phyloP scores from a whole-genome alignment of 2,888 invertebrate genomes.

The Ophion ventricosus region DNA sequence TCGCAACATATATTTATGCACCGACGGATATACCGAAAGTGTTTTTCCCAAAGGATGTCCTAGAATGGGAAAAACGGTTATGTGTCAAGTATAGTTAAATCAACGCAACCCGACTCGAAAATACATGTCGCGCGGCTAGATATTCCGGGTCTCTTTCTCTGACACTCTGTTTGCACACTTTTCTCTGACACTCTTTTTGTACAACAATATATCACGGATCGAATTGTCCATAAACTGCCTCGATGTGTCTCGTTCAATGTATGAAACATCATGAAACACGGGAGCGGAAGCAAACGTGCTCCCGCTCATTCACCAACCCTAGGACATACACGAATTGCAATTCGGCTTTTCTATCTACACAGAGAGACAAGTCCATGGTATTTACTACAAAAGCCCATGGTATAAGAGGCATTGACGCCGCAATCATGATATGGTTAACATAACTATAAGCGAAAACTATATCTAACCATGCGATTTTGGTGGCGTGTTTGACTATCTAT shows the following conservation, averaged over 20 bases:
- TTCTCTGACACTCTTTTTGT: not conserved
- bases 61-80: not conserved
- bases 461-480: no score
- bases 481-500: no score
- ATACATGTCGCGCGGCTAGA: not conserved
- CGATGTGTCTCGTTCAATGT: no score
- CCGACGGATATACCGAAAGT: not conserved
- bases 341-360: conserved; percentile 19
- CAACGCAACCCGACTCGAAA: conserved; percentile 5
- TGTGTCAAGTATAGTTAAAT: conserved; percentile 32
- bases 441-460: no score
- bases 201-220: conserved; percentile 32
- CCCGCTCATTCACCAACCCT: not conserved
- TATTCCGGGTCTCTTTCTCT: conserved; percentile 5
- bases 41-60: not conserved
- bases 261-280: no score
- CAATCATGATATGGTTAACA: no score
- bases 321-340: conserved; percentile 37
- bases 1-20: not conserved
- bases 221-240: conserved; percentile 37
- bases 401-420: no score
- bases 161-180: conserved; percentile 14
- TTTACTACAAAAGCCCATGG: no score
- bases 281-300: no score
- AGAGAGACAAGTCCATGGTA: no score